Evolutionary conservation across 2,797 vertebrate genomes (phyloP).

Genomic region (Acridotheres tristis): DNA sequence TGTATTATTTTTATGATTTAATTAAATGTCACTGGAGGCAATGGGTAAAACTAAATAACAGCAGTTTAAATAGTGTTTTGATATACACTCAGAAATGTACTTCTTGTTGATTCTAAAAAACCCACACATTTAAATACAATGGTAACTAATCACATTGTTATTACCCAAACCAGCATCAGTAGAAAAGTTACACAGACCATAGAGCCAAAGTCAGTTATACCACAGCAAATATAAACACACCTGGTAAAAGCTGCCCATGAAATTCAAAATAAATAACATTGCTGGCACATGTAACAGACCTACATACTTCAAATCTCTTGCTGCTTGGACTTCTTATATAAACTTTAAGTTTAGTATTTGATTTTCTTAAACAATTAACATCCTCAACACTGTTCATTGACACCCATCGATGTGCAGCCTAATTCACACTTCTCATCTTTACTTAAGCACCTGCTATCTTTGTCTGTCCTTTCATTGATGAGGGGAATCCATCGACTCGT

Average conservation of each 20-base stretch:
- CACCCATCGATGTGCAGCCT: conserved; percentile 21
- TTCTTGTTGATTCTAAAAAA: neutral
- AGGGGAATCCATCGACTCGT: conserved; percentile 99
- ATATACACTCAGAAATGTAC: neutral
- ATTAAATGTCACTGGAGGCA: neutral
- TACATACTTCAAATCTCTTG: conserved; percentile 35
- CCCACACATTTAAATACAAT: neutral
- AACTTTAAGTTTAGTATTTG: conserved; percentile 46
- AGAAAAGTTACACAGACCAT: neutral
- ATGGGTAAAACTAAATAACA: neutral
- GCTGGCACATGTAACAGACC: conserved; percentile 23
- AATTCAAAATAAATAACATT: conserved; percentile 16
- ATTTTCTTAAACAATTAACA: conserved; percentile 40
- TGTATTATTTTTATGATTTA: neutral
- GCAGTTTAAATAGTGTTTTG: neutral
- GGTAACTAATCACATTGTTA: neutral
- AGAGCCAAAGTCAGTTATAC: neutral
- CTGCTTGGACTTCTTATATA: conserved; percentile 47
- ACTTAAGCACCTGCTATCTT: conserved; percentile 92
- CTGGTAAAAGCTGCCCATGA: neutral
- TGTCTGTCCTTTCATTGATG: conserved; percentile 96
- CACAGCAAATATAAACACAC: neutral
- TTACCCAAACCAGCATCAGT: neutral
- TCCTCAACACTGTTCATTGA: conserved; percentile 17
- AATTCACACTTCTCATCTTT: conserved; percentile 32